A percentile compares a stretch with the other conserved stretches of the same genome.
These are phyloP conservation scores for Zoanthus sociatus DNA, from an alignment of 92 coral and sea anemone species.

Conservation along the genomic window DNA sequence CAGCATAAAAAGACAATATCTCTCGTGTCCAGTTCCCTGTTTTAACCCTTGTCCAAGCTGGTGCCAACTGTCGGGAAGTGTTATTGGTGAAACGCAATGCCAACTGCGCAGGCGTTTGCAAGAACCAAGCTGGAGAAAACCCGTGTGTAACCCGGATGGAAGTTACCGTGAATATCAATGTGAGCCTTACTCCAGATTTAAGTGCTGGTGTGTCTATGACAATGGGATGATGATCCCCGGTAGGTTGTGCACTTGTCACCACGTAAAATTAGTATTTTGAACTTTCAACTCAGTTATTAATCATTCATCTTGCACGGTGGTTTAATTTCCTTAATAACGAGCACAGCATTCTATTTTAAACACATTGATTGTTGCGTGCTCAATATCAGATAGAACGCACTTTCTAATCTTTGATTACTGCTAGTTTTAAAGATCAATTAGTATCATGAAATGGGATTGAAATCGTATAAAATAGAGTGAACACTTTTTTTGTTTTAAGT, in stretches of 20 bases:
- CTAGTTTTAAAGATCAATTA: too few relatives aligned
- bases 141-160: conserved; percentile 77
- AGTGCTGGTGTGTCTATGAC: conserved; percentile 83
- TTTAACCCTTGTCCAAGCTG: conserved; percentile 67
- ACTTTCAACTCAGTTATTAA: too few relatives aligned
- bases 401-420: too few relatives aligned
- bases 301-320: too few relatives aligned
- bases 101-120: conserved; percentile 64
- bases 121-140: conserved; percentile 71
- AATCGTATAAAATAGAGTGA: too few relatives aligned
- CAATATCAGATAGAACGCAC: too few relatives aligned
- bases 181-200: conserved; percentile 73
- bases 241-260: not conserved
- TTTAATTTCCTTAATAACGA: too few relatives aligned
- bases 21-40: conserved; percentile 70
- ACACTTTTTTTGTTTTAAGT: too few relatives aligned
- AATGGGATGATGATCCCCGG: conserved; percentile 86
- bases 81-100: conserved; percentile 60
- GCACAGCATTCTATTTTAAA: too few relatives aligned
- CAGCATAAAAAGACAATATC: conserved; percentile 14
- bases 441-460: too few relatives aligned
- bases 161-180: conserved; percentile 80
- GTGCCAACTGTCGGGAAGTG: conserved; percentile 16
- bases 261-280: too few relatives aligned
- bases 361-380: too few relatives aligned